Evolutionary conservation across 2,888 invertebrate species (phyloP), one percentile per base, ranked within the genome.

Genomic region (Synanthedon andrenaeformis): DNA sequence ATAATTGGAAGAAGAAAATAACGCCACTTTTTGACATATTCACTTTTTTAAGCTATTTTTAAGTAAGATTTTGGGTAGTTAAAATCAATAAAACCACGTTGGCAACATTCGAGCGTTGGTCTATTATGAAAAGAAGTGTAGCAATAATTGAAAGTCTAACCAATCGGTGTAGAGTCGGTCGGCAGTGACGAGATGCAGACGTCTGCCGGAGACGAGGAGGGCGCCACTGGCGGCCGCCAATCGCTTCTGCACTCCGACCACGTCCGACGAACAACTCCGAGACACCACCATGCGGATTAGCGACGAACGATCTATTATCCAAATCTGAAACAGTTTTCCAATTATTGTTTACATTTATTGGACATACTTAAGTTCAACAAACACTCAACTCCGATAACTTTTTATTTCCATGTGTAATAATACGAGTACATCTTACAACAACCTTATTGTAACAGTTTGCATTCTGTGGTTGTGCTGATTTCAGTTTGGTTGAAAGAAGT

Each of bases 301-400:
- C 59, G 96, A 93, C 0, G 93, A 92, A 0, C 93, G 92, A 69
- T 96, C 95, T 62, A 95, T 96, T 49, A 97, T 92, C 96, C 97
- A 97, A 11, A 97, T 89, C 96, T 96, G 67, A 11, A 49, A 28
- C 13, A n/a, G 45, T 13, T 35, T 4, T 23, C 23, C 23, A 23
- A 4, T 23, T 23, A 4, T 17, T 17, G 17, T 17, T 2, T 17
- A 17, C 17, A 17, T 17, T 23, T 23, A 23, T 23, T 4, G 23
- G 23, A 42, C 72, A 23, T 4, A 66, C 54, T 53, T 50, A 4
- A 23, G 0, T 23, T 23, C 23, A 23, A 23, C 23, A 23, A 23
- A 23, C 23, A 23, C 23, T 23, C 42, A 12, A 17, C 17, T 17
- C 1, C 17, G 17, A 17, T 17, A 17, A 17, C 17, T 17, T 17